phyloP scores from a whole-genome alignment of 2,797 vertebrate genomes.

The Phataginus tetradactyla region DNA sequence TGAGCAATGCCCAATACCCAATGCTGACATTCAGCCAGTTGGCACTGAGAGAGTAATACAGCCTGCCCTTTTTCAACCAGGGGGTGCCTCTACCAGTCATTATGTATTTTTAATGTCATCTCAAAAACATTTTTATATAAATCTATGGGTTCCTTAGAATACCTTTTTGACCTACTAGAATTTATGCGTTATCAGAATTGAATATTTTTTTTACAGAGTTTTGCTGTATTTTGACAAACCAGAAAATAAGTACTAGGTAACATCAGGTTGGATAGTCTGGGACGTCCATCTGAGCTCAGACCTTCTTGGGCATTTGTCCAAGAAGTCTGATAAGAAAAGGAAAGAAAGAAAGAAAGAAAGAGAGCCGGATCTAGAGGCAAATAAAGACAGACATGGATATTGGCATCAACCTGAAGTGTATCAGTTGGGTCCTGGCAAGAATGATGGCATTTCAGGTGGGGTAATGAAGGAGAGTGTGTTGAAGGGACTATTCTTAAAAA shows the following conservation, averaged over 20 bases:
- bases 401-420: not conserved
- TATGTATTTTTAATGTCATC: not conserved
- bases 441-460: not conserved
- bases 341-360: not conserved
- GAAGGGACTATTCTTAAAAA: not conserved
- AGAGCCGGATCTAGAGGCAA: not conserved
- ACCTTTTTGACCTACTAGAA: not conserved
- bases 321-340: not conserved
- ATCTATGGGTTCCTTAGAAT: not conserved
- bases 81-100: not conserved
- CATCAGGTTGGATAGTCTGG: not conserved
- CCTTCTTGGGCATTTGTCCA: not conserved
- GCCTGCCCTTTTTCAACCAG: not conserved
- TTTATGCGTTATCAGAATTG: not conserved
- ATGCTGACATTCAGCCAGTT: accelerated
- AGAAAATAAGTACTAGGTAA: not conserved
- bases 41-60: not conserved
- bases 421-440: not conserved
- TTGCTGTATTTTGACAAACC: conserved; percentile 1
- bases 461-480: not conserved
- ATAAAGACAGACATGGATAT: not conserved
- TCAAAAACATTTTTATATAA: not conserved
- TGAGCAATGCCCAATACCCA: not conserved
- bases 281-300: not conserved
- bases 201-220: not conserved